These are phyloP conservation scores for Thalassophryne amazonica DNA, from an alignment of 2,797 vertebrate genomes.

Conservation along the genomic window DNA sequence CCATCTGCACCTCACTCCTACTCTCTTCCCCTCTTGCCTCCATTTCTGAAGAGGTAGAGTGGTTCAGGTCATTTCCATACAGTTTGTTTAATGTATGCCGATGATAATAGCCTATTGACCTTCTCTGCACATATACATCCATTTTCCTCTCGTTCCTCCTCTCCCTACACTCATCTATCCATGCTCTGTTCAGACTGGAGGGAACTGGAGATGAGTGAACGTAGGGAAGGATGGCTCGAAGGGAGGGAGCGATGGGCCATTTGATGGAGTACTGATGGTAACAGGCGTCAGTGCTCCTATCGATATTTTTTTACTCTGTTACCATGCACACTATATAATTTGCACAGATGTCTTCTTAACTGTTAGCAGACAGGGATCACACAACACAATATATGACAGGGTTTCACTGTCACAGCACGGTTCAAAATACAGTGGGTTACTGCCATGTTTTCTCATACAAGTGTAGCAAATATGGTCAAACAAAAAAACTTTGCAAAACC, in stretches of 20 bases:
- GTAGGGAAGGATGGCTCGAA: neutral
- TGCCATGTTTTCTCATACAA: too few relatives aligned
- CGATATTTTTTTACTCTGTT: too few relatives aligned
- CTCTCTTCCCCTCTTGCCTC: neutral
- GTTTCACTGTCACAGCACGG: too few relatives aligned
- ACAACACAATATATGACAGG: too few relatives aligned
- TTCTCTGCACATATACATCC: constrained; percentile 47
- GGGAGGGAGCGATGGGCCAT: constrained; percentile 25
- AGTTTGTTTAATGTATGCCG: constrained; percentile 64
- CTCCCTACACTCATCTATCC: too few relatives aligned
- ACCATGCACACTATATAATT: too few relatives aligned
- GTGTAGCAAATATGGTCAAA: too few relatives aligned
- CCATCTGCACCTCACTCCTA: neutral
- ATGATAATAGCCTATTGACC: constrained; percentile 68
- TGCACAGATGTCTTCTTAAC: too few relatives aligned
- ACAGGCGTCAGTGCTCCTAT: constrained; percentile 17
- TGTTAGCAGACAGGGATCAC: too few relatives aligned
- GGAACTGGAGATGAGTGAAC: constrained; percentile 48
- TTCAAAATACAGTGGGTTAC: too few relatives aligned
- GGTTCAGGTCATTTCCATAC: constrained; percentile 61
- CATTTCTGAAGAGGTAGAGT: constrained; percentile 39
- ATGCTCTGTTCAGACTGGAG: constrained; percentile 37
- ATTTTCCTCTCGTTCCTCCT: constrained; percentile 49
- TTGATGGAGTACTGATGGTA: constrained; percentile 48
- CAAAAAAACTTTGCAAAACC: too few relatives aligned